Evolutionary conservation across 1,140 invertebrate genomes (phyloP).

Genomic region (Aleiodes sp.): DNA sequence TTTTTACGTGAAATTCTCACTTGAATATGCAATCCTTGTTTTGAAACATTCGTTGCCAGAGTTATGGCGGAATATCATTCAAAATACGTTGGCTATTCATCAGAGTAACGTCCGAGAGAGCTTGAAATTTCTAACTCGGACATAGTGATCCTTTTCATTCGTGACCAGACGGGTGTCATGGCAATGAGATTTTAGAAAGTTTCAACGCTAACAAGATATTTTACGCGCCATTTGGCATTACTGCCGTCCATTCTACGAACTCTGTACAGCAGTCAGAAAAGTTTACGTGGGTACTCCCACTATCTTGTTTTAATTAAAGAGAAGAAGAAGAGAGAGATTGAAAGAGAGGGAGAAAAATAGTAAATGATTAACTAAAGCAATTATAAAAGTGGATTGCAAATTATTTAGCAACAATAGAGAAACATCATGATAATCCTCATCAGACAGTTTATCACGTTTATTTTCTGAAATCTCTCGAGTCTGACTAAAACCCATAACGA

Average conservation of each 20-base stretch:
- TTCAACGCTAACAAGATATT: slow-evolving; percentile 34
- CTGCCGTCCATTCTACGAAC: not conserved
- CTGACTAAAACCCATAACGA: not conserved
- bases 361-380: too few relatives aligned
- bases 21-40: too few relatives aligned
- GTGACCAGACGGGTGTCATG: not conserved
- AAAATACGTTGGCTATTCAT: too few relatives aligned
- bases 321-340: too few relatives aligned
- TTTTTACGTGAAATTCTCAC: too few relatives aligned
- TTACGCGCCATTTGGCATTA: slow-evolving; percentile 25
- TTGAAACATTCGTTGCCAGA: too few relatives aligned
- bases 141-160: not conserved
- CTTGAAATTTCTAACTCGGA: slow-evolving; percentile 23
- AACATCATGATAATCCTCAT: not conserved
- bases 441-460: not conserved
- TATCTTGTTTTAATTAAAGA: too few relatives aligned
- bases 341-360: too few relatives aligned
- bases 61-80: too few relatives aligned
- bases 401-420: not conserved
- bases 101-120: not conserved
- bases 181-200: slow-evolving; percentile 29
- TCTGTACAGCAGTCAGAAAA: too few relatives aligned
- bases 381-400: too few relatives aligned
- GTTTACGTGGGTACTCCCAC: too few relatives aligned
- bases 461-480: not conserved